Conservation (phyloP, 2,113 vertebrate genomes). For the Marcusenius ussheri region DNA sequence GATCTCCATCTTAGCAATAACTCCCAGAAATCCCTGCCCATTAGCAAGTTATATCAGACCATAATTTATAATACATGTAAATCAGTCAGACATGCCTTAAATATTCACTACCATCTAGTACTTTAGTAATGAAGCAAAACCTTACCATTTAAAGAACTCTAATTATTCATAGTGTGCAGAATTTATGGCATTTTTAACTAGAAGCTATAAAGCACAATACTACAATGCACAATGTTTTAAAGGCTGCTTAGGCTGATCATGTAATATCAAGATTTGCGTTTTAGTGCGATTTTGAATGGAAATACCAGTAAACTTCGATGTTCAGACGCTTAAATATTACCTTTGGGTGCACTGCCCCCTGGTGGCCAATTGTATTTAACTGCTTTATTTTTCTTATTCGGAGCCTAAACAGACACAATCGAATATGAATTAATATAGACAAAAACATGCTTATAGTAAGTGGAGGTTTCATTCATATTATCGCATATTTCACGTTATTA, state of each 20-base stretch:
- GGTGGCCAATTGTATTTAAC: slow-evolving; percentile 26
- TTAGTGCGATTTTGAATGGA: not conserved
- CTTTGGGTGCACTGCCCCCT: slow-evolving; percentile 42
- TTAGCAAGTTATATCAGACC: not conserved
- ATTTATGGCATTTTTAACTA: not conserved
- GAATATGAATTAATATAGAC: not conserved
- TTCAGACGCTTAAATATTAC: slow-evolving; percentile 34
- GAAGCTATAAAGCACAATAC: not conserved
- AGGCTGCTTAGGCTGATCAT: not conserved
- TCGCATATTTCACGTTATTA: not conserved
- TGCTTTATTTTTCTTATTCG: not conserved
- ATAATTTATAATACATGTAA: not conserved
- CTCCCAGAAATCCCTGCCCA: not conserved
- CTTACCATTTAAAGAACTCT: not conserved
- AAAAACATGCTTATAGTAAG: not conserved
- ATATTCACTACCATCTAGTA: not conserved
- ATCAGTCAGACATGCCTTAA: not conserved
- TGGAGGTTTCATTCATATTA: not conserved
- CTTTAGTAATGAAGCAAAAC: not conserved
- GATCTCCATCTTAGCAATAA: not conserved
- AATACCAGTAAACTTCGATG: not conserved
- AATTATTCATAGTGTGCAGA: not conserved
- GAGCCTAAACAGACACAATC: not conserved
- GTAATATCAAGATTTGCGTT: not conserved
- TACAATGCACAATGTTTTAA: not conserved